phyloP scores from a whole-genome alignment of 2,113 vertebrate genomes.

The Haplotaxodon microlepis region DNA sequence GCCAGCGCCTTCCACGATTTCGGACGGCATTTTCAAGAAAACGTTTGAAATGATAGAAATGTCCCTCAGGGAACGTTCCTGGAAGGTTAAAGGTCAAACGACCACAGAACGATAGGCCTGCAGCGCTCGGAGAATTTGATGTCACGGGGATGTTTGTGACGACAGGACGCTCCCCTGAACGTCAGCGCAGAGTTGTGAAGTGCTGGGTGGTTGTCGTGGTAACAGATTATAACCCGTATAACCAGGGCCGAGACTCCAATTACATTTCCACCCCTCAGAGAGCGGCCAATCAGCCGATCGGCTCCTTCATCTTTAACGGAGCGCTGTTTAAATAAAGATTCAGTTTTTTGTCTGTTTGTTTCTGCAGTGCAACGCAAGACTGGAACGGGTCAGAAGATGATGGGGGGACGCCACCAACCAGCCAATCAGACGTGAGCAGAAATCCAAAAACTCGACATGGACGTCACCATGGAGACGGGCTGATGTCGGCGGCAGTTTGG shows the following conservation, averaged over 20 bases:
- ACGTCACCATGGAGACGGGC: conserved; percentile 46
- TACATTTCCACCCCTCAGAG: neutral
- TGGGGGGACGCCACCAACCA: neutral
- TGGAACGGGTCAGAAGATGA: neutral
- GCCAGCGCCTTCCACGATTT: neutral
- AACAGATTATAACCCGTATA: neutral
- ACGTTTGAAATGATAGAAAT: neutral
- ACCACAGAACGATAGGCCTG: neutral
- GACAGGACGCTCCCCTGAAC: neutral
- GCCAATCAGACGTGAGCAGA: conserved; percentile 41
- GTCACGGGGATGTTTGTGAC: neutral
- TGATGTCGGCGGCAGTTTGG: conserved; percentile 20
- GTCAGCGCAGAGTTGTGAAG: neutral
- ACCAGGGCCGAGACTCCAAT: neutral
- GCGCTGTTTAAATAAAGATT: neutral
- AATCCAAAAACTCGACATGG: conserved; percentile 20
- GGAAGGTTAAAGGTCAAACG: neutral
- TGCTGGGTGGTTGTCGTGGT: neutral
- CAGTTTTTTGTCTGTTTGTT: neutral
- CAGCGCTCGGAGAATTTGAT: neutral
- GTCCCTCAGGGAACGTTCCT: neutral
- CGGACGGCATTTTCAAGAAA: neutral
- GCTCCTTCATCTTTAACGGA: neutral
- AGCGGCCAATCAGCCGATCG: neutral
- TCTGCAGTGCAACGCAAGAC: neutral